phyloP scores from a whole-genome alignment of 2,113 vertebrate genomes.

The Coptodon bakossiorum region DNA sequence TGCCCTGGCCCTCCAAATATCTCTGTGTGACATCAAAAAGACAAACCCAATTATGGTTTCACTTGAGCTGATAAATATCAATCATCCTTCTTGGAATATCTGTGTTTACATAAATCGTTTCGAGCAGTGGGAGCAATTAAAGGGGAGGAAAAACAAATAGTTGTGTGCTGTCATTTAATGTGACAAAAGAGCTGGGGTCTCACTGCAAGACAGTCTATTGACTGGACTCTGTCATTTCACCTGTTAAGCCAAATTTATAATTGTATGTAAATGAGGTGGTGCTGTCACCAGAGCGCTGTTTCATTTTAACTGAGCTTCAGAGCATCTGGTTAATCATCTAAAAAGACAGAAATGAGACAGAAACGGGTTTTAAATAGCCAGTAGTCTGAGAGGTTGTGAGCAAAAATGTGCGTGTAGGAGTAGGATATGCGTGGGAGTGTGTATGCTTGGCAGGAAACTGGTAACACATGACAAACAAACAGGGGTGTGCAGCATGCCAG shows the following conservation, averaged over 20 bases:
- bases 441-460: not conserved
- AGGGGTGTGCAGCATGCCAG: not conserved
- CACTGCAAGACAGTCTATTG: not conserved
- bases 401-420: conserved; percentile 20
- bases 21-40: conserved; percentile 21
- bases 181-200: not conserved
- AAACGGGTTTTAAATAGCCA: not conserved
- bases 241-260: not conserved
- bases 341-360: not conserved
- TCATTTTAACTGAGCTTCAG: not conserved
- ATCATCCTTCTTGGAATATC: conserved; percentile 4
- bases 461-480: not conserved
- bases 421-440: not conserved
- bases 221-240: not conserved
- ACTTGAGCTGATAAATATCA: conserved; percentile 29
- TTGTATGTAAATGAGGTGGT: not conserved
- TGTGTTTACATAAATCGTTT: conserved; percentile 28
- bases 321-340: not conserved
- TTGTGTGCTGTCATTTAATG: not conserved
- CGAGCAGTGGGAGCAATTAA: not conserved
- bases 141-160: not conserved
- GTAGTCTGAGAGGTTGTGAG: not conserved
- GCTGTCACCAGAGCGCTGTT: not conserved
- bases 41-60: conserved; percentile 42
- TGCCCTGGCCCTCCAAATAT: not conserved